Percentiles rank a stretch among this genome's conserved stretches.
These are phyloP conservation scores for Pyrocoelia pectoralis DNA, from an alignment of 2,888 invertebrate species.

Conservation along the genomic window DNA sequence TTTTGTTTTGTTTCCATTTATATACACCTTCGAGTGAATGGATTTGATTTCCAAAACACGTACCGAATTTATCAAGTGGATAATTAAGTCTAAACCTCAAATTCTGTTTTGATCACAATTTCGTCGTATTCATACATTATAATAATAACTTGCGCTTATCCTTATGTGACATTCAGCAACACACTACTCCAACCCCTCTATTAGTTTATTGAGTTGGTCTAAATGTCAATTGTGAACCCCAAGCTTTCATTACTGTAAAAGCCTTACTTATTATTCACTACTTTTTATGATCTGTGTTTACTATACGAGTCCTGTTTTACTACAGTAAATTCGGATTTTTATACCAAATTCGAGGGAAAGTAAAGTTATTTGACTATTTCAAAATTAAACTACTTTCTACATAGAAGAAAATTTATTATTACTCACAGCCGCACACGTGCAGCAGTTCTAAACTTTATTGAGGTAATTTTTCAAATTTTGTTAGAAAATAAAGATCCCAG, in stretches of 20 bases:
- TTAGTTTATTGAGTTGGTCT: neutral
- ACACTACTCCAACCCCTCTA: neutral
- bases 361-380: slow-evolving; percentile 28
- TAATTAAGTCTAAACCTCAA: neutral
- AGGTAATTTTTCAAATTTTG: slow-evolving; percentile 35
- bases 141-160: no score
- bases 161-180: neutral
- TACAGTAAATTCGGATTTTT: neutral
- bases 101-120: neutral
- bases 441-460: slow-evolving; percentile 33
- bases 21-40: neutral
- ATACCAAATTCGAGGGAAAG: slow-evolving; percentile 9
- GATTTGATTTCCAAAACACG: neutral
- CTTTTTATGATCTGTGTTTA: slow-evolving; percentile 1
- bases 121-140: no score
- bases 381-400: slow-evolving; percentile 31
- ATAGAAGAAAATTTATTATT: slow-evolving; percentile 33
- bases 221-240: neutral
- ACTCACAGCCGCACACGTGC: slow-evolving; percentile 31
- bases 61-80: neutral
- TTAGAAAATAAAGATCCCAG: slow-evolving; percentile 24
- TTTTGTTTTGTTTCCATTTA: neutral
- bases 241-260: neutral
- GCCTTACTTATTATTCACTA: neutral
- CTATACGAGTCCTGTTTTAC: neutral